phyloP scores from a whole-genome alignment of 2,797 vertebrate species.

The Hyperoplus lanceolatus region DNA sequence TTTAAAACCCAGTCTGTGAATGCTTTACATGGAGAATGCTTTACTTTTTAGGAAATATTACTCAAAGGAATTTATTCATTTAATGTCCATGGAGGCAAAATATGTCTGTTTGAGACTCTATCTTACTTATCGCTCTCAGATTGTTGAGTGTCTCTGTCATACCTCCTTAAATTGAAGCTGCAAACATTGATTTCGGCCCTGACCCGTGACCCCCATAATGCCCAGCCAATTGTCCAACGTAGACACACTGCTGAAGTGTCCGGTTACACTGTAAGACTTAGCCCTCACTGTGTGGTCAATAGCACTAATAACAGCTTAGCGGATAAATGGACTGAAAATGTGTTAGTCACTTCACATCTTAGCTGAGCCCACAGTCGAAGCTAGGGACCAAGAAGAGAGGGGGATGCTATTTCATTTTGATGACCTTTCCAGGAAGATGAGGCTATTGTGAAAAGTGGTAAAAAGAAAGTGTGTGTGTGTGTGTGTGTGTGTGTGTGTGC shows the following conservation, averaged over 20 bases:
- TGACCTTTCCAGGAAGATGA: background rate
- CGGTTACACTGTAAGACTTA: background rate
- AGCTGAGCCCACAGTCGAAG: background rate
- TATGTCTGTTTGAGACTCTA: background rate
- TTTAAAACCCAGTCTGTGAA: background rate
- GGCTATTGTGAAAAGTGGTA: background rate
- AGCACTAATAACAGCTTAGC: conserved; percentile 35
- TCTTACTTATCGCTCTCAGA: background rate
- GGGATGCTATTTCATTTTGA: conserved; percentile 1
- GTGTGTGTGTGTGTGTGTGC: background rate
- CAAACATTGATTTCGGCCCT: conserved; percentile 38
- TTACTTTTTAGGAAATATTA: background rate
- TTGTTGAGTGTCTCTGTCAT: conserved; percentile 31
- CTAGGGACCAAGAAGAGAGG: background rate
- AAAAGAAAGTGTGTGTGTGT: background rate
- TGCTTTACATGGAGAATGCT: background rate
- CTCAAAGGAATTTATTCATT: background rate
- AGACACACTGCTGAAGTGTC: background rate
- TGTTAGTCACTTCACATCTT: conserved; percentile 10
- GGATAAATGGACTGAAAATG: conserved; percentile 34
- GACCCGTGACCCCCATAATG: conserved; percentile 49
- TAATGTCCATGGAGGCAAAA: background rate
- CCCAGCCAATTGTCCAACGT: conserved; percentile 12
- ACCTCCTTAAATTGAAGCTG: conserved; percentile 20
- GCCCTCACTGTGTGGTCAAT: conserved; percentile 12